Conservation (phyloP, 2,888 invertebrate species). For the Eupithecia inturbata region DNA sequence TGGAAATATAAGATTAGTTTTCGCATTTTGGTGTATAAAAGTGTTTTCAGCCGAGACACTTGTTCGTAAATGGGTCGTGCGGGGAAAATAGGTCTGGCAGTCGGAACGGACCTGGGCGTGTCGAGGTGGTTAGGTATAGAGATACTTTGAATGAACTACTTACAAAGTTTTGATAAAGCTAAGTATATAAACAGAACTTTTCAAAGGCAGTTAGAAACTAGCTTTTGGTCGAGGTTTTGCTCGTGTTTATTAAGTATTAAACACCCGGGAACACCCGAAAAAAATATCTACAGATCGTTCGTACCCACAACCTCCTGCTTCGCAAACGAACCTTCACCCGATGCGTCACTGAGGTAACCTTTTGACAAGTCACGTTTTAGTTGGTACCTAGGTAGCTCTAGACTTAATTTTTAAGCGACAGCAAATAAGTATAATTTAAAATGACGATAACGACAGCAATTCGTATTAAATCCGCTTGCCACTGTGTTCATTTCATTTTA, state of each 20-base stretch:
- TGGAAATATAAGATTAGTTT: slow-evolving; percentile 28
- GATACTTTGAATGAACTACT: not conserved
- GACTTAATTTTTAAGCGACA: not conserved
- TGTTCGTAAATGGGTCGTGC: slow-evolving; percentile 20
- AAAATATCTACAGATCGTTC: not conserved
- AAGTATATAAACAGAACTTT: not conserved
- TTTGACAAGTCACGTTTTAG: not conserved
- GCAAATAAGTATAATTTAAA: not conserved
- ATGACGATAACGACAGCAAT: too few species aligned
- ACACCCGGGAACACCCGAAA: not conserved
- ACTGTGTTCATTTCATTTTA: not conserved
- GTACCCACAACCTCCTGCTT: not conserved
- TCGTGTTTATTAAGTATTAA: too few species aligned
- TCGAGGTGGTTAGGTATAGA: not conserved
- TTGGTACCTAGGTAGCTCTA: not conserved
- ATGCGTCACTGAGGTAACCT: not conserved
- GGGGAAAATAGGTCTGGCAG: slow-evolving; percentile 19
- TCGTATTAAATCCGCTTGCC: not conserved
- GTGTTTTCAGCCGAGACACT: slow-evolving; percentile 22
- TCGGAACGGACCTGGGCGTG: not conserved
- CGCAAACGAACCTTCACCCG: not conserved
- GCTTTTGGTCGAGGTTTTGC: not conserved
- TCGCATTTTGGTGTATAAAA: slow-evolving; percentile 16
- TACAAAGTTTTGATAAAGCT: not conserved
- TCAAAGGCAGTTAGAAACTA: not conserved